Evolutionary conservation across 2,888 invertebrate genomes (phyloP).

Genomic region (Petrolisthes manimaculis): DNA sequence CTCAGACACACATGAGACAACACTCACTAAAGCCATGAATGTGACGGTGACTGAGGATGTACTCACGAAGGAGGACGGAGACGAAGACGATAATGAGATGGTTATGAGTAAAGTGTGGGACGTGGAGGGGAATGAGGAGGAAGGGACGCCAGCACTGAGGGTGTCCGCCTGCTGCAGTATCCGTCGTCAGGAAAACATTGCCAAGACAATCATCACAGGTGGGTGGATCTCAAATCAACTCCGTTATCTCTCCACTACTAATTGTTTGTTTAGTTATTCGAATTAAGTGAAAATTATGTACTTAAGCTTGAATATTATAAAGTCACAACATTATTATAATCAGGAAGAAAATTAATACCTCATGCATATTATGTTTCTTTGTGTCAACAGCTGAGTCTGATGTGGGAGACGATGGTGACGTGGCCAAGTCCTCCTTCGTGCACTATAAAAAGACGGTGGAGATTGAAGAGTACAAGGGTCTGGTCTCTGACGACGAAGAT

Average conservation of each 20-base stretch:
- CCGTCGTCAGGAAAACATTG: conserved; percentile 37
- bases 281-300: not conserved
- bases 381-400: conserved; percentile 45
- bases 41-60: conserved; percentile 38
- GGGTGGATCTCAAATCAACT: not conserved
- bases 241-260: not conserved
- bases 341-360: not conserved
- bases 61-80: conserved; percentile 5
- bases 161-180: conserved; percentile 47
- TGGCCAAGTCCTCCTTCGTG: conserved; percentile 36
- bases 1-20: conserved; percentile 26
- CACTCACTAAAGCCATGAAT: conserved; percentile 24
- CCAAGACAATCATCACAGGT: conserved; percentile 49
- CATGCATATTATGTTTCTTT: too few species aligned
- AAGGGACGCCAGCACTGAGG: conserved; percentile 20
- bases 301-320: not conserved
- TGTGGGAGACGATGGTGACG: conserved; percentile 40
- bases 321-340: not conserved
- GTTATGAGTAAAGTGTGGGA: conserved; percentile 17
- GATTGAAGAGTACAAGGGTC: conserved; percentile 39
- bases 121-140: conserved; percentile 20
- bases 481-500: conserved; percentile 30
- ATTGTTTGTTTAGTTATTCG: not conserved
- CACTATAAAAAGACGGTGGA: conserved; percentile 43
- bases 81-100: conserved; percentile 9